Percentiles rank a stretch among this genome's conserved stretches.
These are phyloP conservation scores for Leptogaster cylindrica DNA, from an alignment of 2,888 invertebrate genomes.

Conservation along the genomic window DNA sequence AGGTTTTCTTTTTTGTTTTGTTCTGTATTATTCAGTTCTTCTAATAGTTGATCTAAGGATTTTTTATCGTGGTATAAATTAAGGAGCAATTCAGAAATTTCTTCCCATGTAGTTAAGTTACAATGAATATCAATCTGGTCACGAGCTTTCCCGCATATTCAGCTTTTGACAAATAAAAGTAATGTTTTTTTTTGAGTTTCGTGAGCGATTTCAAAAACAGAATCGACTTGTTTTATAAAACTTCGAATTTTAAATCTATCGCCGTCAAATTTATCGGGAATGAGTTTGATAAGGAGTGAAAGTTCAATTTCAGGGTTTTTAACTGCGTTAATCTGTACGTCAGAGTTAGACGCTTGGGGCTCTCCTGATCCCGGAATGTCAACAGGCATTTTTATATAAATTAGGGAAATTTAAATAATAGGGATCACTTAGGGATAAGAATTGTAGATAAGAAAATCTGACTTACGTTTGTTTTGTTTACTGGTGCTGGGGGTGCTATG, in stretches of 20 bases:
- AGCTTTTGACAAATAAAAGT: neutral
- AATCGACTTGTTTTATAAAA: neutral
- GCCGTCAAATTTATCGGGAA: neutral
- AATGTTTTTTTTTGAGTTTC: neutral
- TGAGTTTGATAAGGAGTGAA: neutral
- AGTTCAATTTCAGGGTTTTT: neutral
- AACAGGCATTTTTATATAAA: neutral
- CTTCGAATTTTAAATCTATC: neutral
- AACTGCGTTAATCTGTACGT: no score
- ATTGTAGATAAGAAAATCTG: no score
- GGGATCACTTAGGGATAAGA: neutral
- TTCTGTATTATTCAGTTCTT: neutral
- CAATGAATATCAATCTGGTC: neutral
- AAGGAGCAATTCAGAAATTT: neutral
- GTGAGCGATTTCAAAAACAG: neutral
- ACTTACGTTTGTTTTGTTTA: neutral
- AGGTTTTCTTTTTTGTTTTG: neutral
- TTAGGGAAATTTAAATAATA: neutral
- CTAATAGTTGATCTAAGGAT: neutral
- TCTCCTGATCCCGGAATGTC: no score
- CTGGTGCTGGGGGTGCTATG: neutral
- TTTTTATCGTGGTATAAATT: slow-evolving; percentile 1
- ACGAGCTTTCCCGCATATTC: neutral
- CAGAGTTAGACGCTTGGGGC: no score
- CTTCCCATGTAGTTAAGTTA: neutral